Evolutionary conservation across 1,140 invertebrate genomes (phyloP).

Genomic region (Ceratina calcarata): DNA sequence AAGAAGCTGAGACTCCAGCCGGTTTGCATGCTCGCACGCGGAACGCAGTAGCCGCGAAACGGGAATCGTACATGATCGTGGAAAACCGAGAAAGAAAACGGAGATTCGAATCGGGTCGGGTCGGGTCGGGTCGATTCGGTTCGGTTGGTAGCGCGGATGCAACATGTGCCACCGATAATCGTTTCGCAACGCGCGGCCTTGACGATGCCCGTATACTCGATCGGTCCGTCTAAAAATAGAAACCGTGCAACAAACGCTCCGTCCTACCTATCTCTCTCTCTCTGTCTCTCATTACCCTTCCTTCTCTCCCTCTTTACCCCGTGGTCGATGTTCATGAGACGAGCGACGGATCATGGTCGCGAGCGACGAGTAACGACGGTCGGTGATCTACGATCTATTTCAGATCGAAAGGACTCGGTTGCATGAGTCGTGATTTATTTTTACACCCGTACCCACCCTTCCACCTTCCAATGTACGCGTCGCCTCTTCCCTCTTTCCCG

Average conservation of each 20-base stretch:
- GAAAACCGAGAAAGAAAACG: neutral
- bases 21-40: neutral
- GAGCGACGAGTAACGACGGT: conserved; percentile 21
- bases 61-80: neutral
- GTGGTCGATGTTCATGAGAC: conserved; percentile 19
- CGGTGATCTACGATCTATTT: conserved; percentile 45
- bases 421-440: conserved; percentile 28
- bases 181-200: conserved; percentile 73
- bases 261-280: conserved; percentile 11
- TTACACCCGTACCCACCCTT: neutral
- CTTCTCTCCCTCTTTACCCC: neutral
- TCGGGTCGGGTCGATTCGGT: conserved; percentile 2
- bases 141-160: conserved; percentile 23
- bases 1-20: neutral
- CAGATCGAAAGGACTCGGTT: conserved; percentile 9
- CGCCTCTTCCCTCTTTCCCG: neutral
- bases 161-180: conserved; percentile 55
- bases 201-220: conserved; percentile 63
- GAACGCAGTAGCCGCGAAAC: neutral
- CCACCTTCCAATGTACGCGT: too few species aligned
- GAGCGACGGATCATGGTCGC: conserved; percentile 18
- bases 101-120: neutral
- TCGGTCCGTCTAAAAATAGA: conserved; percentile 67
- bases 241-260: conserved; percentile 61
- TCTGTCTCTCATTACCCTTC: conserved; percentile 18